Evolutionary conservation across 2,113 vertebrate genomes (phyloP).

Genomic region (Grallaria varia): DNA sequence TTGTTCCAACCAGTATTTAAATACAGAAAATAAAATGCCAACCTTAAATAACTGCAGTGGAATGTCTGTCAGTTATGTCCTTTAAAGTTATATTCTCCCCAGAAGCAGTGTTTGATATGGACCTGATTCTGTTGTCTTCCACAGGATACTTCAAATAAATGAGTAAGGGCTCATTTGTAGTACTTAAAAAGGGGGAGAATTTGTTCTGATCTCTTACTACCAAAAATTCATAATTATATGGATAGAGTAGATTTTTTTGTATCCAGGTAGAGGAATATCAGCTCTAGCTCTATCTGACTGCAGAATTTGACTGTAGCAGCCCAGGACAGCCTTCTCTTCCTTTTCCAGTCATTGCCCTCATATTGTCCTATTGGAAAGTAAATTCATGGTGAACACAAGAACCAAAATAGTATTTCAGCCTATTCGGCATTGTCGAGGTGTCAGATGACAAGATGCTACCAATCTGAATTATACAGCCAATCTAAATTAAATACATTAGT

Average conservation of each 20-base stretch:
- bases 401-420: neutral
- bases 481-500: neutral
- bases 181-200: neutral
- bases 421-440: neutral
- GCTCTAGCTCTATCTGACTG: neutral
- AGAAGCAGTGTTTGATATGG: neutral
- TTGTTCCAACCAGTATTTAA: slow-evolving; percentile 1
- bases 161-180: neutral
- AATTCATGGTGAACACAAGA: neutral
- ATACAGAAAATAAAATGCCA: neutral
- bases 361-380: neutral
- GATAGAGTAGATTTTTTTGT: neutral
- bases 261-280: neutral
- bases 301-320: neutral
- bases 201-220: neutral
- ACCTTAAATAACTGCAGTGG: neutral
- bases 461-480: neutral
- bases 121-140: neutral
- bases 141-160: neutral
- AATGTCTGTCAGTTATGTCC: neutral
- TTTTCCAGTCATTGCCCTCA: neutral
- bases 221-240: neutral
- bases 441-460: neutral
- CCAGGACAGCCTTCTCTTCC: neutral
- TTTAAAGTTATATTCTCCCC: neutral